phyloP scores from a whole-genome alignment of 2,797 vertebrate genomes.

The Cirrhinus molitorella region DNA sequence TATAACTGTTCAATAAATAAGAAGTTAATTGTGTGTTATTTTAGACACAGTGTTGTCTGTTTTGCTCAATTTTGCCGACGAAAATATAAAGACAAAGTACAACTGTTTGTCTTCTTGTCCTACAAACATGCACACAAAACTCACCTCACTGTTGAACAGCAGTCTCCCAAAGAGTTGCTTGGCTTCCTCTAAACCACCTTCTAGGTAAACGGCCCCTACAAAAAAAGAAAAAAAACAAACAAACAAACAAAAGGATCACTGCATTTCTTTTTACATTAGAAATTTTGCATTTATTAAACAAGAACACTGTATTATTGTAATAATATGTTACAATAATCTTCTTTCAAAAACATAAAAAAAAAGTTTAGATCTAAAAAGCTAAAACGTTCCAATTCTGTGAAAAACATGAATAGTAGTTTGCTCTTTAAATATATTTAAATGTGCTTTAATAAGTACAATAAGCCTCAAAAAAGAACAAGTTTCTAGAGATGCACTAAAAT shows the following conservation, averaged over 20 bases:
- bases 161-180: conserved; percentile 93
- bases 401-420: conserved; percentile 63
- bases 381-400: neutral
- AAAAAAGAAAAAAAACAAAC: neutral
- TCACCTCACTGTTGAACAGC: conserved; percentile 93
- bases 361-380: neutral
- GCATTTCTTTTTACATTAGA: neutral
- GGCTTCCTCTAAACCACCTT: conserved; percentile 93
- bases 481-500: neutral
- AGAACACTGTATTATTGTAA: neutral
- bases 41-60: no score
- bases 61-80: no score
- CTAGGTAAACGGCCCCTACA: conserved; percentile 94
- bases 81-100: no score
- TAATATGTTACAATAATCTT: neutral
- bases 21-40: no score
- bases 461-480: neutral
- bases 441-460: neutral
- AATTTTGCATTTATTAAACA: neutral
- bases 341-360: neutral
- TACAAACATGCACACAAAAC: conserved; percentile 29
- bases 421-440: conserved; percentile 67
- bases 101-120: no score
- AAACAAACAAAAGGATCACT: neutral
- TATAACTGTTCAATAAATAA: no score